Conservation (phyloP, 2,797 vertebrate species). For the Gallinago solitaria region DNA sequence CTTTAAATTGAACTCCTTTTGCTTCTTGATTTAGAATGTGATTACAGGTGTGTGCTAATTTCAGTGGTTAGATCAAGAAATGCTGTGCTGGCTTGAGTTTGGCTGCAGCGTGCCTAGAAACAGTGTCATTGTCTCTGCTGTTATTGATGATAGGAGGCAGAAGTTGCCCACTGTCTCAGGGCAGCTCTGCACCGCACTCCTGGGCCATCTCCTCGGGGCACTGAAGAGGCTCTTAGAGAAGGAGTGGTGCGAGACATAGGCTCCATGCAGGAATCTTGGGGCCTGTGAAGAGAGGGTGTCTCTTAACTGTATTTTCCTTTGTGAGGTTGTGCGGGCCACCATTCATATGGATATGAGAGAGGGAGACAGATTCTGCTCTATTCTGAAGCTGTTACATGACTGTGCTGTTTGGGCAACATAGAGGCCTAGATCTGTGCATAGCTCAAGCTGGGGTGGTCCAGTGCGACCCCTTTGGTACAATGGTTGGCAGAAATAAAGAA, state of each 20-base stretch:
- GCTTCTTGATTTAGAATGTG: background rate
- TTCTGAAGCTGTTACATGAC: background rate
- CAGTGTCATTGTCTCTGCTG: accelerated
- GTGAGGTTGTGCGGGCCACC: background rate
- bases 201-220: background rate
- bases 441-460: background rate
- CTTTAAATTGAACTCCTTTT: background rate
- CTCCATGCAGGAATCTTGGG: background rate
- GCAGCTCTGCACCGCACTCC: accelerated
- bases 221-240: background rate
- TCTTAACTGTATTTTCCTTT: background rate
- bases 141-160: background rate
- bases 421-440: background rate
- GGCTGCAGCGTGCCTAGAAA: background rate
- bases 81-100: background rate
- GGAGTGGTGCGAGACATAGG: background rate
- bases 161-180: background rate
- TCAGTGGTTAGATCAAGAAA: background rate
- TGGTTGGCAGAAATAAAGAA: background rate
- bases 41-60: background rate
- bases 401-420: background rate
- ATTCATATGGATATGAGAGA: background rate
- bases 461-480: accelerated
- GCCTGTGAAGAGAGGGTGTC: background rate
- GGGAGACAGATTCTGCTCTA: background rate